These are phyloP conservation scores for Drosophila gaucha DNA, from an alignment of 2,888 invertebrate genomes.

Conservation along the genomic window DNA sequence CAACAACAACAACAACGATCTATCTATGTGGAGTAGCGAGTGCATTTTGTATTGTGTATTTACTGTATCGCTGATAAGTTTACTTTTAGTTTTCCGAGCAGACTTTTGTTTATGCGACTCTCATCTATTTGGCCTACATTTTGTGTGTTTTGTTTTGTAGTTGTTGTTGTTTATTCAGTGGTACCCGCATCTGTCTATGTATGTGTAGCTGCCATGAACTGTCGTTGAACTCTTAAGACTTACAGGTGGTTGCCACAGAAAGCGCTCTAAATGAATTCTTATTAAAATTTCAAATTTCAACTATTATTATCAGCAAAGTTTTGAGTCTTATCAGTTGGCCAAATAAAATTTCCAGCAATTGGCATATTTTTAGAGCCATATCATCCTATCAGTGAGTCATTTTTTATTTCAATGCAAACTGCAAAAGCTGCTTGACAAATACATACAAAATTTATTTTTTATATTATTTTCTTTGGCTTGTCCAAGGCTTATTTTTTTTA, in stretches of 20 bases:
- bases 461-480: slow-evolving; percentile 32
- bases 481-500: slow-evolving; percentile 39
- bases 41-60: slow-evolving; percentile 41
- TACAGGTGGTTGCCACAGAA: slow-evolving; percentile 27
- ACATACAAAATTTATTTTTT: slow-evolving; percentile 30
- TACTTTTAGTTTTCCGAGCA: slow-evolving; percentile 25
- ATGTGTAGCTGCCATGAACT: slow-evolving; percentile 50
- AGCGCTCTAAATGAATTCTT: too few species aligned
- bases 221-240: slow-evolving; percentile 59
- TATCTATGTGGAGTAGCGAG: slow-evolving; percentile 20
- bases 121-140: slow-evolving; percentile 69
- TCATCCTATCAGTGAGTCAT: slow-evolving; percentile 48
- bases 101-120: slow-evolving; percentile 62
- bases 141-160: slow-evolving; percentile 26
- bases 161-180: slow-evolving; percentile 36
- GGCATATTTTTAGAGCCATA: slow-evolving; percentile 17
- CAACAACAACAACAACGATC: neutral
- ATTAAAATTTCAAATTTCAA: too few species aligned
- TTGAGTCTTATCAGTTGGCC: slow-evolving; percentile 30
- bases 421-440: slow-evolving; percentile 21
- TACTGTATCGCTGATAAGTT: slow-evolving; percentile 51
- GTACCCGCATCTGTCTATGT: slow-evolving; percentile 7
- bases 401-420: slow-evolving; percentile 30
- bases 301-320: slow-evolving; percentile 3
- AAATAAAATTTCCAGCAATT: slow-evolving; percentile 4